A percentile compares a stretch with the other conserved stretches of the same genome.
These are phyloP conservation scores for Acropora tenuis DNA, from an alignment of 64 coral and sea anemone species.

Conservation along the genomic window DNA sequence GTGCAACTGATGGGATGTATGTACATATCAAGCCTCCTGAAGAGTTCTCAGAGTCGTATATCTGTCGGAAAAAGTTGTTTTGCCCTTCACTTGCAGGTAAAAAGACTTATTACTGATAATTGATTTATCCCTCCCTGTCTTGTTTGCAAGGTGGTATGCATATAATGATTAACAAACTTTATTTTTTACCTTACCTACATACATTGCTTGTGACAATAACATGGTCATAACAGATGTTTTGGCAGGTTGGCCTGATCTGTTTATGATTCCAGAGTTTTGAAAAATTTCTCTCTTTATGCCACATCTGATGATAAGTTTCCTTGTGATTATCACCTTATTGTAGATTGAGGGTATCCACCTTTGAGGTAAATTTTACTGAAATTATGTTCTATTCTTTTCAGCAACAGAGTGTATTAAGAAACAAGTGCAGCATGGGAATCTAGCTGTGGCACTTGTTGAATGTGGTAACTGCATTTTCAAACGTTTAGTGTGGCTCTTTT, in stretches of 20 bases:
- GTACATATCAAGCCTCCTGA: neutral
- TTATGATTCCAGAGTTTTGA: conserved; percentile 1
- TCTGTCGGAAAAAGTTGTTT: neutral
- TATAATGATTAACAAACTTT: neutral
- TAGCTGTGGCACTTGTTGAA: no score
- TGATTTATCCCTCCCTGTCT: neutral
- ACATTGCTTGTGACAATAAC: conserved; percentile 11
- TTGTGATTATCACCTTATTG: conserved; percentile 25
- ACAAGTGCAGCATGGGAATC: no score
- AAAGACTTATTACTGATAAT: neutral
- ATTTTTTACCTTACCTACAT: neutral
- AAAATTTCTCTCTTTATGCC: conserved; percentile 10
- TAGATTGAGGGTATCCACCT: conserved; percentile 48
- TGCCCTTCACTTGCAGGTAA: neutral
- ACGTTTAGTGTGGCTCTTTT: no score
- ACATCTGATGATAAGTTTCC: conserved; percentile 23
- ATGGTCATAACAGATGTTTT: conserved; percentile 6
- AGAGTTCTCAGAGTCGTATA: conserved; percentile 1
- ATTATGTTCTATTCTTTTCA: neutral
- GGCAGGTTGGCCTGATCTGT: neutral
- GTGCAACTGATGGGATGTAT: conserved; percentile 14
- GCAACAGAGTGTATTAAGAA: no score
- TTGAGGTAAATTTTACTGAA: conserved; percentile 1
- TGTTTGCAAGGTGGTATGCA: neutral
- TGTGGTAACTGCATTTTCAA: no score